Conservation (phyloP, 2,888 invertebrate genomes). For the Lingula anatina region DNA sequence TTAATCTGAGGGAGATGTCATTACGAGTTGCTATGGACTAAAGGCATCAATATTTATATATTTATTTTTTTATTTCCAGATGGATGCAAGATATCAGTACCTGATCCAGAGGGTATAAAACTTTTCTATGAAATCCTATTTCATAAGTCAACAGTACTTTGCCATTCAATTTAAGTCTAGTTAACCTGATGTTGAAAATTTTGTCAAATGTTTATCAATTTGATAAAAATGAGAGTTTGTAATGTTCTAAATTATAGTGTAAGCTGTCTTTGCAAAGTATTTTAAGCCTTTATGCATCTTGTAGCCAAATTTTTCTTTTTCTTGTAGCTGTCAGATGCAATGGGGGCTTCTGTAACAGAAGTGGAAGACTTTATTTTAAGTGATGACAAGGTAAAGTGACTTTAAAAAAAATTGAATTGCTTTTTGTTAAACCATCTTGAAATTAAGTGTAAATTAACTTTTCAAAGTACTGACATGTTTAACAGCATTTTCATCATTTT, state of each 20-base stretch:
- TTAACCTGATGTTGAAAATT: too few relatives aligned
- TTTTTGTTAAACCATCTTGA: background rate
- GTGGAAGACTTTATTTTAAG: slow-evolving; percentile 47
- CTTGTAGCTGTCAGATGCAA: slow-evolving; percentile 40
- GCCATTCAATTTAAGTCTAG: too few relatives aligned
- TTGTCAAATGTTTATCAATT: too few relatives aligned
- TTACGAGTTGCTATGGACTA: too few relatives aligned
- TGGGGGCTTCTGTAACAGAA: slow-evolving; percentile 33
- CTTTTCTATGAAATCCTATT: too few relatives aligned
- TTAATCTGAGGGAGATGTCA: too few relatives aligned
- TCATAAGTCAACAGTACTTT: too few relatives aligned
- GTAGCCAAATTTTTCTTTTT: slow-evolving; percentile 22
- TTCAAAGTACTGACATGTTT: slow-evolving; percentile 1
- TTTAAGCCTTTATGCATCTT: slow-evolving; percentile 44
- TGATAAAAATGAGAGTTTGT: too few relatives aligned
- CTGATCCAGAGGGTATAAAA: slow-evolving; percentile 42
- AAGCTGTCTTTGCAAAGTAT: slow-evolving; percentile 29
- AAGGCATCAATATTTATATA: too few relatives aligned
- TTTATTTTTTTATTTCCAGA: slow-evolving; percentile 28
- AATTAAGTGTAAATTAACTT: background rate
- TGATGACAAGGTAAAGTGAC: slow-evolving; percentile 50
- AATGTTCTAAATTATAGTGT: too few relatives aligned
- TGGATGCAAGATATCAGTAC: slow-evolving; percentile 45
- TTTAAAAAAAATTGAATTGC: background rate
- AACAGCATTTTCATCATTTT: too few relatives aligned